Base-by-base conservation (phyloP, 2,888 invertebrate species). In the Lysandra bellargus region DNA sequence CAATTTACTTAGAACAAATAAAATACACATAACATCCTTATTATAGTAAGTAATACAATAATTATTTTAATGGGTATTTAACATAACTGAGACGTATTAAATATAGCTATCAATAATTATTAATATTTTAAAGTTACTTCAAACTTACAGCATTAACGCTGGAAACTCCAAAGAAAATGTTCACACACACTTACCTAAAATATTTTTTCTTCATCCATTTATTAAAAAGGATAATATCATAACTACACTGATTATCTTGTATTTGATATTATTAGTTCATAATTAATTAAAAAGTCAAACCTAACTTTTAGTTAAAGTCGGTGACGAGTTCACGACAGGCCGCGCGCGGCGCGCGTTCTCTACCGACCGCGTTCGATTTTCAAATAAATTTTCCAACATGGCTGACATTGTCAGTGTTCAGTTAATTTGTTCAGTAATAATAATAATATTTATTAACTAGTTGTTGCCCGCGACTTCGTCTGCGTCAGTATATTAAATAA, bases 321-420 rank as follows among this genome's bases (percentile, higher is more conserved):
- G 78, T 80, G 61, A 79, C 75, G 72, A 78, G 78, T 17, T 80
- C 79, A 73, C 81, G 23, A 40, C 30, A 61, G 12, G 7, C 86
- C 91, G 88, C 86, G 82, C 79, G 85, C 83, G 85, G 85, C 92
- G 91, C 89, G 88, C 88, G 91, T 85, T 89, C 89, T 89, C 89
- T 88, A 83, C 87, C 85, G 88, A 84, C 87, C 85, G 88, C 85
- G 87, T 90, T 89, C 90, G 89, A 88, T 91, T 93, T 93, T 92
- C 91, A 92, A 93, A 93, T 93, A 92, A 90, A 88, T 87, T 87
- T 89, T 90, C 87, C 91, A 92, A 92, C 85, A 93, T 93, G 92
- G 93, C 83, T 85, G 86, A 82, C 37, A 75, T 79, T 82, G 83
- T 84, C 82, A 82, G 77, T 53, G 79, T 14, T 14, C 57, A 57